Evolutionary conservation across 2,797 vertebrate species (phyloP).

Genomic region (Nannoperca obscura): DNA sequence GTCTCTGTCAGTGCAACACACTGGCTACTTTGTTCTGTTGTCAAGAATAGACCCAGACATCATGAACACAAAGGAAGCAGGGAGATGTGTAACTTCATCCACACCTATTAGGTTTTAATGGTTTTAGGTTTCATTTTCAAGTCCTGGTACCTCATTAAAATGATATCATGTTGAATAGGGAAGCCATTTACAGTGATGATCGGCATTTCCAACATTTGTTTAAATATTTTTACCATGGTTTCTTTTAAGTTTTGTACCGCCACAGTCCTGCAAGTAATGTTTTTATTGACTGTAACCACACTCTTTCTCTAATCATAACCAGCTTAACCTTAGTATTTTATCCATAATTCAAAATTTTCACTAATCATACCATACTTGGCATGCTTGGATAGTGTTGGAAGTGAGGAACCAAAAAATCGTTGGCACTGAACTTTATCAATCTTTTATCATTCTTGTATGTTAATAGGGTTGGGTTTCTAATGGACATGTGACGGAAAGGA

Average conservation of each 20-base stretch:
- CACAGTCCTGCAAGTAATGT: too few species aligned
- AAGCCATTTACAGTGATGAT: background rate
- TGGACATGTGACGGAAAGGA: conserved; percentile 12
- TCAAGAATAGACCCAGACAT: conserved; percentile 38
- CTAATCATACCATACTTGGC: background rate
- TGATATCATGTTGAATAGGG: background rate
- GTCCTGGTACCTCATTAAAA: background rate
- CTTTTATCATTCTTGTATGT: background rate
- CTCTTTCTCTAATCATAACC: background rate
- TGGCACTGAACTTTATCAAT: background rate
- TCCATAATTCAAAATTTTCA: background rate
- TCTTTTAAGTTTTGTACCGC: background rate
- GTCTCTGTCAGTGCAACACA: conserved; percentile 49
- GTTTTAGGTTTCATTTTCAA: background rate
- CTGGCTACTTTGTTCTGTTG: conserved; percentile 53
- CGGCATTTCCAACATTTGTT: background rate
- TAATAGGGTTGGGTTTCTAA: background rate
- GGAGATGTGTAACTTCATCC: conserved; percentile 2
- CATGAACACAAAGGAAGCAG: conserved; percentile 6
- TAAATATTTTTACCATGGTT: background rate
- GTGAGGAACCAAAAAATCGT: background rate
- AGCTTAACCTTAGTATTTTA: background rate
- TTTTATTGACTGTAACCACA: too few species aligned
- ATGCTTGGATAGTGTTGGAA: background rate
- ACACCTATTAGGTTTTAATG: background rate